Evolutionary conservation across 2,888 invertebrate species (phyloP).

Genomic region (Hydrotaea cyrtoneurina): DNA sequence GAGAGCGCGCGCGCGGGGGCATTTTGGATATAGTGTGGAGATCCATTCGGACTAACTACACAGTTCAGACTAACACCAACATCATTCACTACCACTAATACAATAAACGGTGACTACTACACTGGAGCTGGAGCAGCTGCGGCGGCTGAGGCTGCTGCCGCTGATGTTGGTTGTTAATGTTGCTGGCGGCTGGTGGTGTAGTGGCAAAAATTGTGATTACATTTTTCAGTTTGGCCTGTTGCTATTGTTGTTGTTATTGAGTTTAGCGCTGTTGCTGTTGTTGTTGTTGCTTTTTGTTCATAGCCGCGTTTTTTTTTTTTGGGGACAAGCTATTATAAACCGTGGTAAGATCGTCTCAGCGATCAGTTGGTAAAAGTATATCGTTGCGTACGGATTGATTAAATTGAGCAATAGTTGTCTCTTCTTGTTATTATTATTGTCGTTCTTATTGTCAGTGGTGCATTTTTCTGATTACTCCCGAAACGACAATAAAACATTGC

Average conservation of each 20-base stretch:
- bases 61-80: no score
- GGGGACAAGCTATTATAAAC: constrained; percentile 80
- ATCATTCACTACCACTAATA: constrained; percentile 35
- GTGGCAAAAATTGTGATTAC: constrained; percentile 66
- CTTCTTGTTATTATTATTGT: no score
- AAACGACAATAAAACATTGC: neutral
- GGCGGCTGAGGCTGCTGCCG: constrained; percentile 47
- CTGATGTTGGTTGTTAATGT: constrained; percentile 41
- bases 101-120: constrained; percentile 19
- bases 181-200: constrained; percentile 64
- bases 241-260: constrained; percentile 40
- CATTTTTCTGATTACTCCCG: constrained; percentile 28
- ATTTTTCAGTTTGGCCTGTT: constrained; percentile 44
- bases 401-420: constrained; percentile 25
- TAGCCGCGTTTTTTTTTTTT: constrained; percentile 71
- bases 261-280: constrained; percentile 37
- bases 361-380: constrained; percentile 81
- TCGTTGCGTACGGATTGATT: constrained; percentile 77
- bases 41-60: constrained; percentile 10
- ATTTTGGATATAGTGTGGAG: constrained; percentile 28
- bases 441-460: no score
- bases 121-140: constrained; percentile 44
- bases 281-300: constrained; percentile 44
- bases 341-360: constrained; percentile 78
- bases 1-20: constrained; percentile 11